phyloP scores from a whole-genome alignment of 2,888 invertebrate species.

The Scelioninae gen. 1 region DNA sequence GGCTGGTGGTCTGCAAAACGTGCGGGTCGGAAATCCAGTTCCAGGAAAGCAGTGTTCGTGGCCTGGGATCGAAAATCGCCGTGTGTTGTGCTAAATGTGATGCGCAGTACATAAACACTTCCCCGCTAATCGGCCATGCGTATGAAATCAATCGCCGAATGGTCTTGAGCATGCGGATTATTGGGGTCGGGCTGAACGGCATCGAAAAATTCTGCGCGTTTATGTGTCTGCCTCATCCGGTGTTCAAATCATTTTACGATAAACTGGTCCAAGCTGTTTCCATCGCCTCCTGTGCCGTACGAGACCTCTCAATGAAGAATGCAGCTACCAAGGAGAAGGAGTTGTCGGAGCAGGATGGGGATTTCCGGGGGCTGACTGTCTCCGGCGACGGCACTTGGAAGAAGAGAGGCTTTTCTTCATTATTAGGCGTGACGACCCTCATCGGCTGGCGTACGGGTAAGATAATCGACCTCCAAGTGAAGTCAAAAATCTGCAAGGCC shows the following conservation, averaged over 20 bases:
- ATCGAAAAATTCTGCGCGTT: conserved; percentile 70
- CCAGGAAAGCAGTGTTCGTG: background rate
- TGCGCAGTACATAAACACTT: background rate
- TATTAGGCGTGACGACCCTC: conserved; percentile 5
- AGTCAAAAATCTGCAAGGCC: conserved; percentile 4
- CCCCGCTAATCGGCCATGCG: conserved; percentile 10
- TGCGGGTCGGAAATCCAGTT: background rate
- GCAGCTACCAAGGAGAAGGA: background rate
- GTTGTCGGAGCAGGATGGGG: background rate
- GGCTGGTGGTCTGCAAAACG: background rate
- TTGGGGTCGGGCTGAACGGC: conserved; percentile 62
- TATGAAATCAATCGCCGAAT: conserved; percentile 45
- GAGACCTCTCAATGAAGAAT: background rate
- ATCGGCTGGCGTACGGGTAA: conserved; percentile 6
- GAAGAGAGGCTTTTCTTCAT: conserved; percentile 14
- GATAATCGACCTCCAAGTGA: conserved; percentile 4
- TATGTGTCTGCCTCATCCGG: conserved; percentile 55
- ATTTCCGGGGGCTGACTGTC: background rate
- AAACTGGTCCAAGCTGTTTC: background rate
- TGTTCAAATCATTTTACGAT: conserved; percentile 9
- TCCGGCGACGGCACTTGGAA: too few relatives aligned
- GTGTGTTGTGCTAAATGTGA: conserved; percentile 15
- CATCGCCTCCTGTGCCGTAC: background rate
- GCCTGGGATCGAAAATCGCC: conserved; percentile 6
- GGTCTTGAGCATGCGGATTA: conserved; percentile 69